Base-by-base conservation (phyloP, 2,888 invertebrate species). In the Schizaphis graminum region DNA sequence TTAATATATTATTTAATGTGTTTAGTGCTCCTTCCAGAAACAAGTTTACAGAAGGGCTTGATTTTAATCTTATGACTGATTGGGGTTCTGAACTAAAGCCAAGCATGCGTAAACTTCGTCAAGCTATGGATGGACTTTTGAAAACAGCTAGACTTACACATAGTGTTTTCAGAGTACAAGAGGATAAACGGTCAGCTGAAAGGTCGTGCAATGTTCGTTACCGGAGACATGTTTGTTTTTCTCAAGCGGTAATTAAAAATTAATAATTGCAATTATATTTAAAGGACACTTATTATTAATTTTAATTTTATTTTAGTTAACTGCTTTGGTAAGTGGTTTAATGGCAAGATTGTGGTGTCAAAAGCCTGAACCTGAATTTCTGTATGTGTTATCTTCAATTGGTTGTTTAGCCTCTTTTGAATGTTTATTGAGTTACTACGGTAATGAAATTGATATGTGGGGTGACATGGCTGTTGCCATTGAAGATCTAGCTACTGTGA, bases 381-480 rank as follows among this genome's bases (percentile, higher is more conserved):
- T 98, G 84, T 96, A 97, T 84, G 97, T 98, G 94, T 96, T 98
- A 35, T 97, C 97, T 0, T 97, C 97, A 0, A 96, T 98, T 35
- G 99, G 99, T 0, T 98, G 99, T 0, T 96, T 99, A 90, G 98
- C 98, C 24, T 97, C 97, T 93, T 98, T 99, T 96, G 99, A 99
- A 96, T 98, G 98, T 0, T 96, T 99, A 61, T 96, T 99, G 13
- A 98, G 98, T 95, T 97, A 99, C 95, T 98, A 98, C 95, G 98
- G 98, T 13, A 97, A 97, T 90, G 99, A 99, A 96, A 97, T 98
- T 94, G 98, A 98, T 95, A 99, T 99, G 98, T 98, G 99, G 97
- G 98, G 99, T 92, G 99, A 99, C 95, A 98, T 99, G 98, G 97
- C 98, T 16, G 98, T 99, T 0, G 99, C 98, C 0, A 97, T 99